Percentiles rank a stretch among this genome's conserved stretches.
These are phyloP conservation scores for Hirtodrosophila duncani DNA, from an alignment of 2,888 invertebrate genomes.

Conservation along the genomic window DNA sequence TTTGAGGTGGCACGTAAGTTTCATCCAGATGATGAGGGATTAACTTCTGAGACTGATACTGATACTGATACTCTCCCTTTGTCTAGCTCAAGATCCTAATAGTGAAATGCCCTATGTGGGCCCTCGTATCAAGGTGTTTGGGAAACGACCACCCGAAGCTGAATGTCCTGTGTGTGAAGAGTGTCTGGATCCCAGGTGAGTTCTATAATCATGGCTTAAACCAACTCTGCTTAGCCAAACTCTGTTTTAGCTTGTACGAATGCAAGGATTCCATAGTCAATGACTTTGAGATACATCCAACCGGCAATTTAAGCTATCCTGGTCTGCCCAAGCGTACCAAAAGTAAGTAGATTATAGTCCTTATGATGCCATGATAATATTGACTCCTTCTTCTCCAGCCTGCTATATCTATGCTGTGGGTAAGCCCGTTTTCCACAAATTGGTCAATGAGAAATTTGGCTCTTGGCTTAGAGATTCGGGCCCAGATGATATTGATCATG, in stretches of 20 bases:
- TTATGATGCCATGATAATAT: neutral
- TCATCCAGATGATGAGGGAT: neutral
- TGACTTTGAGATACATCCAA: constrained; percentile 81
- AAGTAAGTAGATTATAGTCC: constrained; percentile 57
- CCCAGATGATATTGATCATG: constrained; percentile 76
- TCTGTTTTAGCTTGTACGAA: constrained; percentile 78
- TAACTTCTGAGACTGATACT: too few relatives aligned
- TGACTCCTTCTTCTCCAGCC: constrained; percentile 80
- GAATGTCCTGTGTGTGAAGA: constrained; percentile 83
- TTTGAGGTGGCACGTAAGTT: constrained; percentile 83
- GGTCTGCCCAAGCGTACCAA: constrained; percentile 79
- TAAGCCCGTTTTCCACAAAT: constrained; percentile 93
- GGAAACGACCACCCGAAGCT: constrained; percentile 82
- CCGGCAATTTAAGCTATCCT: constrained; percentile 81
- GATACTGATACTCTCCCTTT: neutral
- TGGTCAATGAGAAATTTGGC: constrained; percentile 87
- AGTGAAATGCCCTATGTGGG: constrained; percentile 79
- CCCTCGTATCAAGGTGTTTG: constrained; percentile 79
- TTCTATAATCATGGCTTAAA: too few relatives aligned
- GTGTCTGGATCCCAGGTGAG: constrained; percentile 81
- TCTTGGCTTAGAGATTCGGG: constrained; percentile 90
- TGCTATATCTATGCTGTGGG: constrained; percentile 94
- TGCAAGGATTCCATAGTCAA: constrained; percentile 82
- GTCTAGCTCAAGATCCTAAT: constrained; percentile 79
- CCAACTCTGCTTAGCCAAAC: too few relatives aligned